Evolutionary conservation across 2,797 vertebrate genomes (phyloP), one percentile per base, ranked within the genome.

Genomic region (Diplodus sargus): DNA sequence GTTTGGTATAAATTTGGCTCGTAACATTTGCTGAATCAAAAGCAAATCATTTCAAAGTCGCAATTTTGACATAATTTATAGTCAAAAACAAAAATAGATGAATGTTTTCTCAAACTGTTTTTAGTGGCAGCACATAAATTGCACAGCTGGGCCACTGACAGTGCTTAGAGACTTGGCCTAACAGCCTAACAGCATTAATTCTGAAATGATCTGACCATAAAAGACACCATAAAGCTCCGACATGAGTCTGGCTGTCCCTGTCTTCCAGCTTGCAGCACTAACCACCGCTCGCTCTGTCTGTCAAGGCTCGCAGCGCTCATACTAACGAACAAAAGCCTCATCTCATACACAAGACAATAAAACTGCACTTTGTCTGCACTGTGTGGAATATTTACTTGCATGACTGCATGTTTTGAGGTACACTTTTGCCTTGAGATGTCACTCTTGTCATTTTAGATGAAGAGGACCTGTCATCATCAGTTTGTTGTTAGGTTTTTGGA

Each of bases 351-450:
- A 75, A 78, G 71, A 78, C 67, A 67, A 39, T 67, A 68, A 49
- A 54, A 45, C 49, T 69, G 62, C 66, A 51, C 72, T 86, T 81
- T 80, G 77, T 66, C 62, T 74, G 79, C 78, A 57, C 60, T 70
- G 64, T 82, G 74, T 78, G 78, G 45, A 69, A 14, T 66, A 49
- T 85, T 64, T 74, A n/a, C 85, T 79, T 91, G 92, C 93, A 94
- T 91, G 91, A 78, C 63, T 87, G 93, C 94, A 93, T 92, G 93
- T 81, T 89, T 68, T 47, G 25, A 88, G 83, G 86, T 90, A 86
- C 89, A 90, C 89, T 91, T 94, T 92, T 92, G 86, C 87, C 92
- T 92, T 92, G 93, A 93, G 80, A 93, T 93, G 91, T 92, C 92
- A 89, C 89, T 69, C 42, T 72, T 88, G 84, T 79, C 18, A 75